Base-by-base conservation (phyloP, 1,140 invertebrate species). In the Diachasmimorpha longicaudata region DNA sequence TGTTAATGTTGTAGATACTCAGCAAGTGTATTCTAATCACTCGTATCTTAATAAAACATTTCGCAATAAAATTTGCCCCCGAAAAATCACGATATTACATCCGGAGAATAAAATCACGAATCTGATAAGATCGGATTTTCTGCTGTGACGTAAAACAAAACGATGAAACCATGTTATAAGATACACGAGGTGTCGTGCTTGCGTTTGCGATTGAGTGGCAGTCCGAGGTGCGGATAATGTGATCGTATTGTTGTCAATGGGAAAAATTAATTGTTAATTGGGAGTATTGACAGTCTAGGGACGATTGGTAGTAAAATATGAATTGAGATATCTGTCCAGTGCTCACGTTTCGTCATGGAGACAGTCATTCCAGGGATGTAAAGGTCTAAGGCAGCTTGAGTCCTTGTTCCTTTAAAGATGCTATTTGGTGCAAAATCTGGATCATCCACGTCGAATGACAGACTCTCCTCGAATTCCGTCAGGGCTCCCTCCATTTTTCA, bases 401-500 rank as follows among this genome's bases (percentile, higher is more conserved):
- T 68, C n/a, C 36, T 39, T 68, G 66, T 37, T 37, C 14, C 36
- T 37, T 68, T 68, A 39, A 16, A 11, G 36, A 31, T 14, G 31
- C 31, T 36, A 23, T 36, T 31, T 63, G 82, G 79, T 44, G 79
- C 79, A 80, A 85, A 85, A 78, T 85, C 83, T 44, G 83, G 83
- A 80, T 83, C 83, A 58, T 85, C 83, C 19, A 77, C 80, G 73
- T 85, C 83, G 75, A 85, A 85, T 74, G 79, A 78, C 44, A 83
- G 78, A 75, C 80, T 83, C 80, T 85, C 83, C 73, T 85, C 83
- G 74, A 83, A 83, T 71, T 85, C 83, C 66, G 83, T 87, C 72
- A 83, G 77, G 23, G 76, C 76, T 72, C 77, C 75, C 76, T 81
- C 80, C 71, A 73, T 73, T 44, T 58, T 42, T 58, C 44, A 25